Evolutionary conservation across 2,113 vertebrate genomes (phyloP).

Genomic region (Pedionomus torquatus): DNA sequence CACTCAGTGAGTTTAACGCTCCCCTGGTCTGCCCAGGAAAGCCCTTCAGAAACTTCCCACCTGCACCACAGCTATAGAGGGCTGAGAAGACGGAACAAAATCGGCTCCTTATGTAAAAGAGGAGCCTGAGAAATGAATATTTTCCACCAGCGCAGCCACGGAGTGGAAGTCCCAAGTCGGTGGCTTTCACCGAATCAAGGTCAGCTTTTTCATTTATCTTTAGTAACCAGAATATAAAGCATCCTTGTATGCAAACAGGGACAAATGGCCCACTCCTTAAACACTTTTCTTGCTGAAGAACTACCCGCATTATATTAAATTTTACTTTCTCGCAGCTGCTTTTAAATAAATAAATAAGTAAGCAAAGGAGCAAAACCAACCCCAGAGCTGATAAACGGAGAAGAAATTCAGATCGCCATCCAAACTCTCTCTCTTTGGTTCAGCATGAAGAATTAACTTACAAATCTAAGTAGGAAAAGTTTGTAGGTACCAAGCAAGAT

Average conservation of each 20-base stretch:
- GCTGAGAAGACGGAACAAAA: background rate
- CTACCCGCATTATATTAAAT: too few species aligned
- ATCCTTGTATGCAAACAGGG: too few species aligned
- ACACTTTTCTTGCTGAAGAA: background rate
- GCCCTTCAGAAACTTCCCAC: background rate
- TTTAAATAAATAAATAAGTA: background rate
- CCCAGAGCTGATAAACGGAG: background rate
- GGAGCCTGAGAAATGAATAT: background rate
- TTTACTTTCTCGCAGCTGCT: background rate
- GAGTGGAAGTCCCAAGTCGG: background rate
- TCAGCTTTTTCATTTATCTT: background rate
- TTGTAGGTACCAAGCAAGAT: background rate
- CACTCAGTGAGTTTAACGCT: rapidly evolving
- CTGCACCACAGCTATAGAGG: rapidly evolving
- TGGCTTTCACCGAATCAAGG: background rate
- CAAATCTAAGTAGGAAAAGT: background rate
- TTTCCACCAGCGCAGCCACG: rapidly evolving
- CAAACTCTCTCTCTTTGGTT: background rate
- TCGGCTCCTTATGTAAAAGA: rapidly evolving
- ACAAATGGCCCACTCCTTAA: too few species aligned
- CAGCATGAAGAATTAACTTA: background rate
- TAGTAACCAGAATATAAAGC: background rate
- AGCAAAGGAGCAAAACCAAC: background rate
- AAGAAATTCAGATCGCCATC: background rate
- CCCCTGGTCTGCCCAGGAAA: background rate